Conservation (phyloP, 2,888 invertebrate species). For the Drosophila macrospina region DNA sequence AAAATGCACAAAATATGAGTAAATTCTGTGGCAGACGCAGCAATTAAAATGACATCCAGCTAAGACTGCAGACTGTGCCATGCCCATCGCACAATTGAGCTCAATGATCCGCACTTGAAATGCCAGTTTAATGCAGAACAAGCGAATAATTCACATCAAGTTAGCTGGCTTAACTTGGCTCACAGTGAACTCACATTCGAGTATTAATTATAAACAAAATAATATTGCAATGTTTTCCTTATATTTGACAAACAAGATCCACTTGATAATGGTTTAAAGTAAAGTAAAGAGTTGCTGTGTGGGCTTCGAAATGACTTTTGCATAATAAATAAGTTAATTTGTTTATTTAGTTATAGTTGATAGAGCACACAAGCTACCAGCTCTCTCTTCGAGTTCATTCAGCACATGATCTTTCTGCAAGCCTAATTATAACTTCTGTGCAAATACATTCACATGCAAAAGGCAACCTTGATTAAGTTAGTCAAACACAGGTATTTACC, state of each 20-base stretch:
- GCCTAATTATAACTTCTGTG: neutral
- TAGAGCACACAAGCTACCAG: neutral
- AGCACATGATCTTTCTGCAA: neutral
- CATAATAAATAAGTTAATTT: no score
- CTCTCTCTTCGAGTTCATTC: neutral
- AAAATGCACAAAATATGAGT: constrained; percentile 15
- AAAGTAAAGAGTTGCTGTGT: no score
- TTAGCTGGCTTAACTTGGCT: no score
- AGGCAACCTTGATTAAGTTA: constrained; percentile 7
- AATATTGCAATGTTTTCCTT: neutral
- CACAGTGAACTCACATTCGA: no score
- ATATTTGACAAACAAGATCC: no score
- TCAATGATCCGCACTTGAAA: constrained; percentile 13
- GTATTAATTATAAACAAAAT: no score
- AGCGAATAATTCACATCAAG: neutral
- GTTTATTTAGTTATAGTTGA: no score
- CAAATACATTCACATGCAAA: neutral
- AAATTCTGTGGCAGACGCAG: constrained; percentile 43
- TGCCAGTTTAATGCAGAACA: neutral
- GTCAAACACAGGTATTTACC: neutral
- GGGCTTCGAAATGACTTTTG: no score
- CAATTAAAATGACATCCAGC: constrained; percentile 48
- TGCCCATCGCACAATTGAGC: constrained; percentile 26
- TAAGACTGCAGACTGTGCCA: constrained; percentile 18
- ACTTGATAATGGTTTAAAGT: no score